phyloP scores from a whole-genome alignment of 1,140 invertebrate species.

The Aphaenogaster floridana region DNA sequence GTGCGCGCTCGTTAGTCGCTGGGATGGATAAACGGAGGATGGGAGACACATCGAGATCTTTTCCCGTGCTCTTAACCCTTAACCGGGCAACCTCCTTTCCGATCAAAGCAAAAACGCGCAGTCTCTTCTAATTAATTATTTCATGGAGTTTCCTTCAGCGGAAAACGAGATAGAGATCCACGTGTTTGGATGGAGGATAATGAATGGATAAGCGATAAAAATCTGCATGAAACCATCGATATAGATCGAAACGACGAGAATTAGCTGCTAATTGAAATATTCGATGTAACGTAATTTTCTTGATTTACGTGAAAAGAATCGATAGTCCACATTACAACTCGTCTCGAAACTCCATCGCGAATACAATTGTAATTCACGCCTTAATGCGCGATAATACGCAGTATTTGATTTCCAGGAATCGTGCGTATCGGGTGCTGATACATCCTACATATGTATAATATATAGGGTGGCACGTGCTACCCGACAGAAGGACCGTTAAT shows the following conservation, averaged over 20 bases:
- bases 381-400: background rate
- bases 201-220: background rate
- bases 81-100: slow-evolving; percentile 13
- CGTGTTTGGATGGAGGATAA: background rate
- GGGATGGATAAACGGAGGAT: slow-evolving; percentile 30
- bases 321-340: background rate
- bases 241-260: background rate
- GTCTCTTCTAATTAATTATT: background rate
- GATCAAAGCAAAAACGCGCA: slow-evolving; percentile 10
- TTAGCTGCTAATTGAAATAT: background rate
- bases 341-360: background rate
- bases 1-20: slow-evolving; percentile 38
- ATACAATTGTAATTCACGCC: background rate
- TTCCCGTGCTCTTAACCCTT: slow-evolving; percentile 30
- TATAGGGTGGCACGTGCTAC: slow-evolving; percentile 1
- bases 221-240: background rate
- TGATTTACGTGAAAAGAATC: background rate
- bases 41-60: slow-evolving; percentile 20
- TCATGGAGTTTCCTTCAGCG: background rate
- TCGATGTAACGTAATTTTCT: background rate
- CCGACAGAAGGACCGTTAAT: background rate
- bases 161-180: background rate
- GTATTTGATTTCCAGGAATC: slow-evolving; percentile 25
- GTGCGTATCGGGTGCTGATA: background rate
- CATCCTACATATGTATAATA: background rate